These are phyloP conservation scores for Morpho achilles DNA, from an alignment of 2,888 invertebrate species.

Conservation along the genomic window DNA sequence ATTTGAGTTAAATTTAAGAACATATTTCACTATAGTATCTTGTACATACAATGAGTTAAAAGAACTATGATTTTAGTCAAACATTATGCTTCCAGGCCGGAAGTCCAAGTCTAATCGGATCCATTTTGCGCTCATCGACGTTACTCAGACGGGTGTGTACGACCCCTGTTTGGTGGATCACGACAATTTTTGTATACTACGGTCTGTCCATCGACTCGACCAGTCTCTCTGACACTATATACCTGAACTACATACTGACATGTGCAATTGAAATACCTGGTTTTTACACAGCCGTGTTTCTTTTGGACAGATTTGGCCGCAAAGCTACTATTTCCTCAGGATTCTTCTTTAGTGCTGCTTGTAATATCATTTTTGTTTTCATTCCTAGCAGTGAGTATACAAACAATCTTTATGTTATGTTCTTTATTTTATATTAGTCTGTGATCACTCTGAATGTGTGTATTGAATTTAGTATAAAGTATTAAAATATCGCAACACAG, in stretches of 20 bases:
- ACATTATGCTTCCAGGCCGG: conserved; percentile 12
- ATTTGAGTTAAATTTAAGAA: no score
- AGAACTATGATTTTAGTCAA: not conserved
- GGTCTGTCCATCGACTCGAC: conserved; percentile 86
- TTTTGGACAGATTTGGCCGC: conserved; percentile 67
- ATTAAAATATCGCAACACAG: no score
- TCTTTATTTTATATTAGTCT: not conserved
- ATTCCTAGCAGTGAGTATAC: conserved; percentile 33
- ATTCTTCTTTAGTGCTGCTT: conserved; percentile 28
- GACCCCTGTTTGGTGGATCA: conserved; percentile 84
- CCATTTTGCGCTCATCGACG: conserved; percentile 67
- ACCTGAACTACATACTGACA: conserved; percentile 81
- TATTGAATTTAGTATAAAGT: no score
- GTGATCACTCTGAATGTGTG: no score
- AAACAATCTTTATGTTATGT: not conserved
- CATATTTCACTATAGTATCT: no score
- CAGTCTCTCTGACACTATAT: conserved; percentile 82
- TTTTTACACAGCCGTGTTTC: conserved; percentile 75
- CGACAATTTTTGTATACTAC: conserved; percentile 85
- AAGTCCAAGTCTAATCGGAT: conserved; percentile 36
- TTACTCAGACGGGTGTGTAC: conserved; percentile 74
- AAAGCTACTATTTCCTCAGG: conserved; percentile 41
- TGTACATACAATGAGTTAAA: no score
- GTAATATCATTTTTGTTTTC: conserved; percentile 31
- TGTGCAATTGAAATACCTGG: conserved; percentile 83